Conservation (phyloP, 2,888 invertebrate species). For the Cryptocephalus primarius region DNA sequence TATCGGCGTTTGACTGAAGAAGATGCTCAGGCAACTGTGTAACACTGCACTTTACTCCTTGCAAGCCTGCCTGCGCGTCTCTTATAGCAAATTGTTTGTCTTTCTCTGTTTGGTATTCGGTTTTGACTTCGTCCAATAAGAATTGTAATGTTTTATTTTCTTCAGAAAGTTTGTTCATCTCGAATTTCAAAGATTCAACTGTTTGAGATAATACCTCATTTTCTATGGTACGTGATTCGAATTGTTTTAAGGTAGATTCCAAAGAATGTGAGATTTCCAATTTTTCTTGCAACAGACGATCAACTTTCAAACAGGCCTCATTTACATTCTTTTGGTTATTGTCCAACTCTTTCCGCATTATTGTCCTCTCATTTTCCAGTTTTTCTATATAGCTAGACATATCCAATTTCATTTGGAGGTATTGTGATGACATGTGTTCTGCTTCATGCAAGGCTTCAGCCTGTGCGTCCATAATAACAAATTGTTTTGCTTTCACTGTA, state of each 20-base stretch:
- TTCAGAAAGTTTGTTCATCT: conserved; percentile 10
- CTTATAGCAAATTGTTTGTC: conserved; percentile 21
- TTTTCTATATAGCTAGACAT: background rate
- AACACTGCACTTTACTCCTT: no score
- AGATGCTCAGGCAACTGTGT: no score
- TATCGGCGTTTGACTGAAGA: conserved; percentile 19
- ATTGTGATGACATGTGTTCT: background rate
- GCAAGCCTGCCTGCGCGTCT: conserved; percentile 18
- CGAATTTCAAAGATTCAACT: conserved; percentile 9
- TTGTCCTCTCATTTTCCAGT: conserved; percentile 12
- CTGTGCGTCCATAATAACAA: background rate
- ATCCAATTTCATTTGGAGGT: no score
- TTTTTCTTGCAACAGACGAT: conserved; percentile 13
- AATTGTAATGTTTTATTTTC: conserved; percentile 8
- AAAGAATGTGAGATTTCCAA: conserved; percentile 8
- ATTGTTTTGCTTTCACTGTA: background rate
- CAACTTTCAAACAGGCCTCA: conserved; percentile 11
- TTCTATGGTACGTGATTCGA: conserved; percentile 8
- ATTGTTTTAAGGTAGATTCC: conserved; percentile 2
- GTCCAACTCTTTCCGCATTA: conserved; percentile 16
- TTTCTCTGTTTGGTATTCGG: conserved; percentile 23
- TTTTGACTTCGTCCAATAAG: conserved; percentile 13
- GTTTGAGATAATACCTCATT: conserved; percentile 12
- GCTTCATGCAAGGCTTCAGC: background rate
- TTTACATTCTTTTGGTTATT: conserved; percentile 14